Evolutionary conservation across 2,797 vertebrate genomes (phyloP).

Genomic region (Alfaro cultratus): DNA sequence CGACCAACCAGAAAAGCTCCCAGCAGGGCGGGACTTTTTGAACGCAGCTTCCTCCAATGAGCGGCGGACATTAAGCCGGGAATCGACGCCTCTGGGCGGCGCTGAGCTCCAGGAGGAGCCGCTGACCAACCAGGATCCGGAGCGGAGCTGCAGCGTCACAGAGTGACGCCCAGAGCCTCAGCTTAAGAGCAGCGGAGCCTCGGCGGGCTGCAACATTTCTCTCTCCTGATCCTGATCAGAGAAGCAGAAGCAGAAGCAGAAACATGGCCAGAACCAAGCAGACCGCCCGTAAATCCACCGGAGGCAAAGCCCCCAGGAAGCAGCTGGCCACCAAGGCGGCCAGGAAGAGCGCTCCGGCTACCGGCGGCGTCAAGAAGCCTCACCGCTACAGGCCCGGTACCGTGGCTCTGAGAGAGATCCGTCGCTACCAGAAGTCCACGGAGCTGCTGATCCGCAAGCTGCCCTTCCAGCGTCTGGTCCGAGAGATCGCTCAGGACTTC

Average conservation of each 20-base stretch:
- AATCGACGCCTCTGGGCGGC: background rate
- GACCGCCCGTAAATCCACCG: background rate
- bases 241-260: background rate
- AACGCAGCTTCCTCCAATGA: background rate
- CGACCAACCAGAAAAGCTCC: background rate
- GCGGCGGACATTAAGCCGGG: background rate
- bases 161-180: too few species aligned
- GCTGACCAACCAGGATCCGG: too few species aligned
- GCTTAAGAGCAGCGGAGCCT: background rate
- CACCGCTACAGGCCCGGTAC: slow-evolving; percentile 1
- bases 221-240: background rate
- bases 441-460: slow-evolving; percentile 1
- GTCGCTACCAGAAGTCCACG: background rate
- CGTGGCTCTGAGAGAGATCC: background rate
- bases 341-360: background rate
- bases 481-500: slow-evolving; percentile 1
- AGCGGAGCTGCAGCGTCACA: too few species aligned
- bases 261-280: background rate
- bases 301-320: slow-evolving; percentile 9
- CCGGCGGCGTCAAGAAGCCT: slow-evolving; percentile 1
- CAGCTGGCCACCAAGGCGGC: background rate
- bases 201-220: background rate
- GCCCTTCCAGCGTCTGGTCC: background rate
- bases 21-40: background rate
- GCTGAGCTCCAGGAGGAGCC: too few species aligned